A percentile compares a stretch with the other conserved stretches of the same genome.
These are phyloP conservation scores for Euwallacea fornicatus DNA, from an alignment of 1,140 invertebrate genomes.

Conservation along the genomic window DNA sequence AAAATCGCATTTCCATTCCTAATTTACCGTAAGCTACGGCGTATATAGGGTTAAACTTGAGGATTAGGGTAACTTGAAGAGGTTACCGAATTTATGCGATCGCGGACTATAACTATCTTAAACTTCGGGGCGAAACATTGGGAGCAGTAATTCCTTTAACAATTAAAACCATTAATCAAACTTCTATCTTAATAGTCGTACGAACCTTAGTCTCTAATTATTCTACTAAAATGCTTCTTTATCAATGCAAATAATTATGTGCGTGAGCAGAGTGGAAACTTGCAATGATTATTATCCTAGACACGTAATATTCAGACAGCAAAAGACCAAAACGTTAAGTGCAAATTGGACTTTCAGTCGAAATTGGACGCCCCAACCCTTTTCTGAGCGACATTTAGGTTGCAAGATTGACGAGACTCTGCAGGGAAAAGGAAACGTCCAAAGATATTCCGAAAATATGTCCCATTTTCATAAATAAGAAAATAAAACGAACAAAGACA, in stretches of 20 bases:
- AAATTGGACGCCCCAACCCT: slow-evolving; percentile 3
- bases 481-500: slow-evolving; percentile 21
- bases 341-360: neutral
- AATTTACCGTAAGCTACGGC: too few relatives aligned
- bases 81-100: too few relatives aligned
- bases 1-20: too few relatives aligned
- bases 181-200: neutral
- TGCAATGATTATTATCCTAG: too few relatives aligned
- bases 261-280: neutral
- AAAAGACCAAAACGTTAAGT: slow-evolving; percentile 3
- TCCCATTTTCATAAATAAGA: slow-evolving; percentile 20
- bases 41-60: too few relatives aligned
- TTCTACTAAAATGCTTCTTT: neutral
- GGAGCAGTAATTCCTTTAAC: neutral
- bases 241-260: neutral
- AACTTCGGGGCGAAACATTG: neutral
- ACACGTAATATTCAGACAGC: neutral
- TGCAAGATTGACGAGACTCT: slow-evolving; percentile 10
- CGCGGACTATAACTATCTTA: neutral
- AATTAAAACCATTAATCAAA: slow-evolving; percentile 13
- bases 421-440: slow-evolving; percentile 2
- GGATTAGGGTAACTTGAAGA: too few relatives aligned
- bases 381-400: slow-evolving; percentile 1
- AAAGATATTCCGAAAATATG: slow-evolving; percentile 13
- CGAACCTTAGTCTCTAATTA: neutral